Percentiles rank a stretch among this genome's conserved stretches.
Evolutionary conservation across 2,113 vertebrate genomes (phyloP).

Genomic region (Abramis brama): DNA sequence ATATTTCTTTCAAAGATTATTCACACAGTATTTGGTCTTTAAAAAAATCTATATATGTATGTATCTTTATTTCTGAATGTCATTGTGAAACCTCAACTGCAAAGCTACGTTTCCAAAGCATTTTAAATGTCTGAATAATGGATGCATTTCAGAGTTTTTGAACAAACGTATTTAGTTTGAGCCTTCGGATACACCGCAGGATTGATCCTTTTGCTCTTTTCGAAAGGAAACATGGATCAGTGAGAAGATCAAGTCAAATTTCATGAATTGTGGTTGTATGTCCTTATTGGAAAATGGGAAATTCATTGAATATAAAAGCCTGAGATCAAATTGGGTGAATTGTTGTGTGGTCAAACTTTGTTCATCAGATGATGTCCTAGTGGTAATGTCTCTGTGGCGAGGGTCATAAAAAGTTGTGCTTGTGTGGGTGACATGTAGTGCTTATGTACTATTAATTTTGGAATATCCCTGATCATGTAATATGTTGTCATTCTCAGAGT

Average conservation of each 20-base stretch:
- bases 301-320: not conserved
- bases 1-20: conserved; percentile 66
- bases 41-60: not conserved
- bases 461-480: conserved; percentile 5
- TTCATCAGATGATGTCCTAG: conserved; percentile 21
- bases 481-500: not conserved
- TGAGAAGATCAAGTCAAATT: not conserved
- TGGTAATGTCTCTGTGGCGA: conserved; percentile 14
- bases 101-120: conserved; percentile 79
- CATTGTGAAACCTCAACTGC: conserved; percentile 69
- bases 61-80: conserved; percentile 52
- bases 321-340: conserved; percentile 5
- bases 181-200: conserved; percentile 1
- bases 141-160: conserved; percentile 44
- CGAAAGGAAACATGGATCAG: not conserved
- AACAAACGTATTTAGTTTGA: not conserved
- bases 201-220: conserved; percentile 13
- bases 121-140: conserved; percentile 50
- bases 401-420: conserved; percentile 5
- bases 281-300: not conserved
- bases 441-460: conserved; percentile 15
- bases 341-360: conserved; percentile 26
- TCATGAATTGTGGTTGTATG: conserved; percentile 15
- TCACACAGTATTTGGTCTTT: conserved; percentile 73
- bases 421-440: conserved; percentile 30